A percentile compares a stretch with the other conserved stretches of the same genome.
phyloP scores from a whole-genome alignment of 2,113 vertebrate genomes.

The Romanogobio albipinnatus region DNA sequence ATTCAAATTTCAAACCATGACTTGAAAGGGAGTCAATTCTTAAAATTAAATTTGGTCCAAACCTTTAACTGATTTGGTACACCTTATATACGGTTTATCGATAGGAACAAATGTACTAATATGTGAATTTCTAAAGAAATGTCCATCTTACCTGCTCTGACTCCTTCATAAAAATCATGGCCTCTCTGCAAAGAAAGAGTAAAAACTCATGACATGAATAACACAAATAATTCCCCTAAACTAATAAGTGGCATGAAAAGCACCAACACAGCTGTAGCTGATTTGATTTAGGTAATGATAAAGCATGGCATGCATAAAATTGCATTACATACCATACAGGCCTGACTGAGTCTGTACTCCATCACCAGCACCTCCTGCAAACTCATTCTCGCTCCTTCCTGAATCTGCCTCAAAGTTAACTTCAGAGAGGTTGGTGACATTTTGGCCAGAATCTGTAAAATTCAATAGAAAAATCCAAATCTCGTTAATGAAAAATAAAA shows the following conservation, averaged over 20 bases:
- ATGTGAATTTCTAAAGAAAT: not conserved
- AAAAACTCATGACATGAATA: conserved; percentile 6
- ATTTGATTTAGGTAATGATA: conserved; percentile 8
- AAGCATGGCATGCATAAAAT: not conserved
- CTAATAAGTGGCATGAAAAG: not conserved
- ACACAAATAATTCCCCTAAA: conserved; percentile 22
- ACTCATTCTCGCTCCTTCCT: conserved; percentile 80
- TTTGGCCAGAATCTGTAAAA: conserved; percentile 80
- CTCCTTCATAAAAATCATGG: conserved; percentile 91
- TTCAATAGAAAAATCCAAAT: not conserved
- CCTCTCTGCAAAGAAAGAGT: conserved; percentile 80
- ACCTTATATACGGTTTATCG: not conserved
- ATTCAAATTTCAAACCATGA: not conserved
- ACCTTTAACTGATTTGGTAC: not conserved
- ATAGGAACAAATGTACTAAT: not conserved
- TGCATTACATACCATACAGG: conserved; percentile 84
- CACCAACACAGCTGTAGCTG: not conserved
- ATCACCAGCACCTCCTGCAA: conserved; percentile 87
- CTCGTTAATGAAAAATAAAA: not conserved
- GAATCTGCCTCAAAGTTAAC: conserved; percentile 86
- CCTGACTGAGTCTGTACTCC: conserved; percentile 92
- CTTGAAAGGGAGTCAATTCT: too few species aligned
- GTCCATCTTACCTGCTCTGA: conserved; percentile 86
- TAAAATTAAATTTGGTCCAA: too few species aligned
- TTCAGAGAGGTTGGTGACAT: conserved; percentile 97